Conservation (phyloP, 1,140 invertebrate genomes). For the Glossosoma conforme region DNA sequence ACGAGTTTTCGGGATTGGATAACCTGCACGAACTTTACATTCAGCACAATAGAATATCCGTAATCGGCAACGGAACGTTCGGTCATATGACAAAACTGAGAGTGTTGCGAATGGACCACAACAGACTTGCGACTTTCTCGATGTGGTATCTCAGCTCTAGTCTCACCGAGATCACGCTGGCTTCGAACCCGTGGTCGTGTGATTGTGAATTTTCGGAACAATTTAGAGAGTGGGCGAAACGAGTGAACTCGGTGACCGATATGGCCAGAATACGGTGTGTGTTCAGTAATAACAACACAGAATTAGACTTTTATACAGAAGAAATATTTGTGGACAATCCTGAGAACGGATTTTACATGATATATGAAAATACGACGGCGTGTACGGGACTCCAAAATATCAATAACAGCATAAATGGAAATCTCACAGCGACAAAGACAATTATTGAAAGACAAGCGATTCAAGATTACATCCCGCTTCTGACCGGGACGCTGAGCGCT, state of each 20-base stretch:
- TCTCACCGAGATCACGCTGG: slow-evolving; percentile 64
- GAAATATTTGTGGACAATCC: slow-evolving; percentile 50
- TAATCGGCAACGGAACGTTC: slow-evolving; percentile 76
- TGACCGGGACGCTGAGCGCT: slow-evolving; percentile 66
- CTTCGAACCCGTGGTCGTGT: slow-evolving; percentile 83
- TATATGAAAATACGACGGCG: slow-evolving; percentile 49
- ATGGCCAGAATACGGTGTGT: slow-evolving; percentile 56
- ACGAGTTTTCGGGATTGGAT: slow-evolving; percentile 74
- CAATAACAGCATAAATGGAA: slow-evolving; percentile 64
- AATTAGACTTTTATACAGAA: slow-evolving; percentile 54
- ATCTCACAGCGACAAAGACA: slow-evolving; percentile 63
- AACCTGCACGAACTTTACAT: slow-evolving; percentile 78
- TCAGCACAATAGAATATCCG: slow-evolving; percentile 73
- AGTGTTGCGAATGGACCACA: slow-evolving; percentile 71
- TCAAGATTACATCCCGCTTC: slow-evolving; percentile 73
- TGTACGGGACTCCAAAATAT: slow-evolving; percentile 60
- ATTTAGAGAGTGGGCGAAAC: slow-evolving; percentile 72
- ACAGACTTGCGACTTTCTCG: slow-evolving; percentile 65
- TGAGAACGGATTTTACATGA: slow-evolving; percentile 55
- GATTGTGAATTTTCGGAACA: slow-evolving; percentile 77
- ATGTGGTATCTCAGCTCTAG: slow-evolving; percentile 70
- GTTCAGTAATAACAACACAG: slow-evolving; percentile 54
- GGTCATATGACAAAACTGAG: slow-evolving; percentile 62
- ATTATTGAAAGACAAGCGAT: slow-evolving; percentile 66
- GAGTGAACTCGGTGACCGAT: slow-evolving; percentile 61